phyloP scores from a whole-genome alignment of 2,888 invertebrate genomes.

The Rotaria socialis region DNA sequence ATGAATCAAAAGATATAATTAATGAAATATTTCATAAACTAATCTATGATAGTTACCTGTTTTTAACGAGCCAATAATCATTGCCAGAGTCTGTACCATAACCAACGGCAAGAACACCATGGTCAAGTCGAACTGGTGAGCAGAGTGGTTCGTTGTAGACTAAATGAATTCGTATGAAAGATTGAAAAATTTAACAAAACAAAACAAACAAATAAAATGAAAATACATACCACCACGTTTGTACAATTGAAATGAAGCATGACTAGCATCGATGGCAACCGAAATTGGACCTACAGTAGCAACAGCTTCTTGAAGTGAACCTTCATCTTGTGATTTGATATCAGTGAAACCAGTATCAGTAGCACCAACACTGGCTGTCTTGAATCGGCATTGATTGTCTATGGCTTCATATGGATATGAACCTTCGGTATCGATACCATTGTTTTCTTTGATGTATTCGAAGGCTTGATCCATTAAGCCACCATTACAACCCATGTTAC shows the following conservation, averaged over 20 bases:
- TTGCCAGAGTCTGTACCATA: constrained; percentile 44
- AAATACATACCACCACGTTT: constrained; percentile 43
- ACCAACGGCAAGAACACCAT: constrained; percentile 38
- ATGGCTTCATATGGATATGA: constrained; percentile 40
- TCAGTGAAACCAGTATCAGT: constrained; percentile 42
- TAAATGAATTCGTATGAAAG: background rate
- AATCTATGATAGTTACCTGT: constrained; percentile 1
- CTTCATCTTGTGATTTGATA: constrained; percentile 41
- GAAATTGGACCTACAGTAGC: constrained; percentile 44
- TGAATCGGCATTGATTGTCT: constrained; percentile 45
- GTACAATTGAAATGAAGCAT: constrained; percentile 43
- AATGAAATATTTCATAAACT: too few species aligned
- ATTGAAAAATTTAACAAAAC: background rate
- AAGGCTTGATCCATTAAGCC: constrained; percentile 46
- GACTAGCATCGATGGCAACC: constrained; percentile 44
- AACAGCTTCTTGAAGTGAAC: constrained; percentile 41
- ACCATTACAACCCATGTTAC: constrained; percentile 45
- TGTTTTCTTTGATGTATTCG: constrained; percentile 42
- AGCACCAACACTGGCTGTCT: constrained; percentile 47
- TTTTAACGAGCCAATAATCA: constrained; percentile 46
- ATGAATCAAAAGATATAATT: background rate
- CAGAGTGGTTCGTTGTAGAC: constrained; percentile 12
- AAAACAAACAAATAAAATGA: background rate
- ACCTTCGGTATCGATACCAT: constrained; percentile 41
- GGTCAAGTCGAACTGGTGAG: background rate